Base-by-base conservation (phyloP, 2,888 invertebrate species). In the Mythimna ferrago region DNA sequence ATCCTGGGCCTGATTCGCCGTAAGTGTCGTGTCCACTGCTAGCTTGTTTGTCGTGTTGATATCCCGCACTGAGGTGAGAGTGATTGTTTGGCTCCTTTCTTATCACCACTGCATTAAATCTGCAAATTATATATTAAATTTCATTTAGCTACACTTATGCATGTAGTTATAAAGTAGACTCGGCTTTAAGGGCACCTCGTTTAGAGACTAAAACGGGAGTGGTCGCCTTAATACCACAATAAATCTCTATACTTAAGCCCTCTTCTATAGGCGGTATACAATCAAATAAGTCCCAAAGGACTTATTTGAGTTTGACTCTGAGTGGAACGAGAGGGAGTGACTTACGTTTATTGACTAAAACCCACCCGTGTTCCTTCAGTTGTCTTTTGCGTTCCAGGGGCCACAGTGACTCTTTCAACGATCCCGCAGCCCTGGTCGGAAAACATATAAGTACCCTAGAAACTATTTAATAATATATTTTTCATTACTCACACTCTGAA, bases 31-130 rank as follows among this genome's bases (percentile, higher is more conserved):
- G 78, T 35, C 78, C 62, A 65, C 71, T 83, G 9, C 66, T 82
- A 0, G 89, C 82, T 3, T 86, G 66, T 4, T 35, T 44, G 1
- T 76, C 70, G 0, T 85, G 85, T 64, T 83, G 88, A 71, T 87
- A 89, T 21, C 87, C 86, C 0, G 87, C 73, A 41, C 83, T 84
- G 16, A 86, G 81, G 16, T 83, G 86, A 32, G 90, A 88, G 71
- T 91, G 93, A 60, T 89, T 90, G 5, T 87, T 88, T 4, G 92
- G 89, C 41, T 92, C 93, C 53, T 92, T 88, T 76, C 94, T 90
- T 76, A 89, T 91, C 0, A 95, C 94, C 5, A 94, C 90, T n/a
- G 94, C 94, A 56, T 94, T 94, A 65, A 94, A 94, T 73, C 94
- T 94, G 86, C 41, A 14, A 56, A 11, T 2, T 4, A 38, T 26